Conservation (phyloP, 2,797 vertebrate genomes). For the Diglossa cyanea region DNA sequence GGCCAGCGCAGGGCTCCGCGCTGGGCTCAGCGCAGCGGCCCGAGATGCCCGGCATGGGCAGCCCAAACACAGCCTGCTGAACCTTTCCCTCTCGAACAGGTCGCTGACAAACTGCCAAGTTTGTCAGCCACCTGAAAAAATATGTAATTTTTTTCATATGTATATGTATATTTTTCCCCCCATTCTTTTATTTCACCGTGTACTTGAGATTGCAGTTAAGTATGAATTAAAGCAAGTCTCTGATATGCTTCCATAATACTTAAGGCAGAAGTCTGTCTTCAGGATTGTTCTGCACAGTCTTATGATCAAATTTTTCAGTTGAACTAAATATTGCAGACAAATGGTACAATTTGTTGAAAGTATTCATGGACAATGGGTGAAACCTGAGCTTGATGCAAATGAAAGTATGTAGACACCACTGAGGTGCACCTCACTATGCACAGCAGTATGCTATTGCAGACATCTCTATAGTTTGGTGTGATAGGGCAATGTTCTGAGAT, state of each 20-base stretch:
- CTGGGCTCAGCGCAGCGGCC: background rate
- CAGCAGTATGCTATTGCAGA: background rate
- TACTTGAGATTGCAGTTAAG: background rate
- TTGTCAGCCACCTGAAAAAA: too few species aligned
- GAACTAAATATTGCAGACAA: background rate
- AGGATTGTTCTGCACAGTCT: background rate
- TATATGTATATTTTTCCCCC: too few species aligned
- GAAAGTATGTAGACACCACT: background rate
- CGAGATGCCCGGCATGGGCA: background rate
- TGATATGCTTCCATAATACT: background rate
- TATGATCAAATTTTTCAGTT: background rate
- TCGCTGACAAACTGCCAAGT: background rate
- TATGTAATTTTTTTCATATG: background rate
- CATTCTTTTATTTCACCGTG: background rate
- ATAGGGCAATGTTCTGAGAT: background rate
- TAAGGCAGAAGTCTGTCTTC: background rate
- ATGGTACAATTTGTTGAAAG: background rate
- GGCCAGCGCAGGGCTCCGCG: rapidly evolving
- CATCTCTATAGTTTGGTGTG: background rate
- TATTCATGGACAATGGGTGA: background rate
- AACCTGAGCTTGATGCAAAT: background rate
- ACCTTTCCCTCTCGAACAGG: background rate
- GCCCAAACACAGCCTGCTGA: background rate
- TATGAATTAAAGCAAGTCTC: background rate
- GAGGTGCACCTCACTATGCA: background rate